Percentiles rank a stretch among this genome's conserved stretches.
These are phyloP conservation scores for Latrodectus geometricus DNA, from an alignment of 1,140 invertebrate genomes.

Conservation along the genomic window DNA sequence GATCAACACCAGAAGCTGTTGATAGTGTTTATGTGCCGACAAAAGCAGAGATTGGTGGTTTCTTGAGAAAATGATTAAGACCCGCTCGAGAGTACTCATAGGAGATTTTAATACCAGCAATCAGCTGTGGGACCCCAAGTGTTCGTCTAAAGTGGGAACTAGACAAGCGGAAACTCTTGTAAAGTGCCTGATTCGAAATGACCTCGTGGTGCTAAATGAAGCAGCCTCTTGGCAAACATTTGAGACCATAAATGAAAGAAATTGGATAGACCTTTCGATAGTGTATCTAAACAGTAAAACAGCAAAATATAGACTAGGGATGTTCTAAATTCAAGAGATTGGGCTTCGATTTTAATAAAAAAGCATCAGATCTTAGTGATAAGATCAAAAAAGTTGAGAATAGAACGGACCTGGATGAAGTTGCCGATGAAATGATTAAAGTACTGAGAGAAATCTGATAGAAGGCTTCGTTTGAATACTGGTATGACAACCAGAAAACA, in stretches of 20 bases:
- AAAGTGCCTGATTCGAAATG: not conserved
- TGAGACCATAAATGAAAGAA: not conserved
- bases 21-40: too few relatives aligned
- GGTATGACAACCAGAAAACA: not conserved
- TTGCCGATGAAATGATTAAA: not conserved
- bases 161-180: not conserved
- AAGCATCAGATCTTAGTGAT: not conserved
- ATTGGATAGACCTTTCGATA: not conserved
- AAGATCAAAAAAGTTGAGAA: too few relatives aligned
- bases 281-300: not conserved
- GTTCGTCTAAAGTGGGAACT: not conserved
- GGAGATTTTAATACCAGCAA: not conserved
- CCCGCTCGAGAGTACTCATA: not conserved
- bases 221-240: not conserved
- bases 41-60: too few relatives aligned
- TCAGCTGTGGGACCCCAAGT: not conserved
- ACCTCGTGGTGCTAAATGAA: not conserved
- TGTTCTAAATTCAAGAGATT: not conserved
- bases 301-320: not conserved
- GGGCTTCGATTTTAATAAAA: not conserved
- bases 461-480: too few relatives aligned
- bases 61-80: too few relatives aligned
- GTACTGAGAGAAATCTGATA: not conserved
- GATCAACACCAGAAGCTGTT: too few relatives aligned
- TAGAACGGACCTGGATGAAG: not conserved